Evolutionary conservation across 37 sponge, comb jelly and placozoan genomes (phyloP).

Genomic region (Aplysina aerophoba): DNA sequence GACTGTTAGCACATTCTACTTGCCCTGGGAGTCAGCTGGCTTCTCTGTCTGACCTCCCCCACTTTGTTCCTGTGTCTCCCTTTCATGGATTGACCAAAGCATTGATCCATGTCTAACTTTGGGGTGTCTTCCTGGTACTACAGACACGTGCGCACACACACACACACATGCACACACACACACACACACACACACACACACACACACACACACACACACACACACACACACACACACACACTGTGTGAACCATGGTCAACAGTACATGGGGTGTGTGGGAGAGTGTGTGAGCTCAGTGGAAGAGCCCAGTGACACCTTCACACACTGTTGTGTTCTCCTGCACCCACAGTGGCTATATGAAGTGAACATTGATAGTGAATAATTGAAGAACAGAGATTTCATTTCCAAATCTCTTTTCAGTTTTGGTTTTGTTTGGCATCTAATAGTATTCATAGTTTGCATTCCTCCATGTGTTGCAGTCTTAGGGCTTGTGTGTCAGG

Average conservation of each 20-base stretch:
- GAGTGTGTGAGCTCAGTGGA: too few species aligned
- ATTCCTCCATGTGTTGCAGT: background rate
- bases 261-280: too few species aligned
- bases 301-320: too few species aligned
- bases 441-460: background rate
- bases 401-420: background rate
- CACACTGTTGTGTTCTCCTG: too few species aligned
- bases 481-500: too few species aligned
- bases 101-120: too few species aligned
- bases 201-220: constrained; percentile 10
- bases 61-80: too few species aligned
- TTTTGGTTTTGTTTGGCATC: background rate
- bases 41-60: too few species aligned
- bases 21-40: background rate
- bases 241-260: background rate
- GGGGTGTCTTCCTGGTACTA: background rate
- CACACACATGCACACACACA: constrained; percentile 13
- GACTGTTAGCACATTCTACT: background rate
- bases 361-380: too few species aligned
- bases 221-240: background rate
- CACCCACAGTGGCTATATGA: too few species aligned
- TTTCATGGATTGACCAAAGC: too few species aligned
- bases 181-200: background rate
- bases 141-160: background rate
- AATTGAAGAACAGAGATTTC: too few species aligned